A percentile compares a stretch with the other conserved stretches of the same genome.
Conservation (phyloP, 2,888 invertebrate species). For the Tenthredo amoena region DNA sequence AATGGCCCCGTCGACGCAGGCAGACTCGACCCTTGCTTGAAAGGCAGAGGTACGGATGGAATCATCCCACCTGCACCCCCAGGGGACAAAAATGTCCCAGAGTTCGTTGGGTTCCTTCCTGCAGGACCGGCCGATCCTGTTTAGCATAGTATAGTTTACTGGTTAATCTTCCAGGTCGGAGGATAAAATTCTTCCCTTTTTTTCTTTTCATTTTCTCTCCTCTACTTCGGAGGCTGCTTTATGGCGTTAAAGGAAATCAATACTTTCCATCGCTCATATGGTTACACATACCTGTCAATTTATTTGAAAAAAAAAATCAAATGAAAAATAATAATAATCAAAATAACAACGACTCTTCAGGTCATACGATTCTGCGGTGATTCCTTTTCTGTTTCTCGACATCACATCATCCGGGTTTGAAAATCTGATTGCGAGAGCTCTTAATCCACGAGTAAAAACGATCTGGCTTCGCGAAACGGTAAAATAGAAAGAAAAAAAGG, state of each 20-base stretch:
- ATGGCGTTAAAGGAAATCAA: background rate
- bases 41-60: constrained; percentile 11
- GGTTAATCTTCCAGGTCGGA: constrained; percentile 16
- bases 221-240: background rate
- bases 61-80: constrained; percentile 49
- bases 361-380: background rate
- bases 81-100: constrained; percentile 47
- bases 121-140: constrained; percentile 12
- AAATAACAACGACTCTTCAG: background rate
- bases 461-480: constrained; percentile 23
- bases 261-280: background rate
- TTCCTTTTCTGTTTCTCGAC: background rate
- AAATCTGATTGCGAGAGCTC: constrained; percentile 45
- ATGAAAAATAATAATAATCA: background rate
- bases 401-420: constrained; percentile 6
- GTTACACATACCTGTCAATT: background rate
- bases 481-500: background rate
- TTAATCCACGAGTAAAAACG: constrained; percentile 39
- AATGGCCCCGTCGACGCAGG: constrained; percentile 25
- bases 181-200: background rate
- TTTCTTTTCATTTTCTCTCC: background rate
- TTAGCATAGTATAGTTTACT: constrained; percentile 43
- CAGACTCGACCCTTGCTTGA: constrained; percentile 35
- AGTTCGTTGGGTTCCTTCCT: constrained; percentile 22
- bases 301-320: background rate